Base-by-base conservation (phyloP, 2,888 invertebrate genomes). In the Luperina testacea region DNA sequence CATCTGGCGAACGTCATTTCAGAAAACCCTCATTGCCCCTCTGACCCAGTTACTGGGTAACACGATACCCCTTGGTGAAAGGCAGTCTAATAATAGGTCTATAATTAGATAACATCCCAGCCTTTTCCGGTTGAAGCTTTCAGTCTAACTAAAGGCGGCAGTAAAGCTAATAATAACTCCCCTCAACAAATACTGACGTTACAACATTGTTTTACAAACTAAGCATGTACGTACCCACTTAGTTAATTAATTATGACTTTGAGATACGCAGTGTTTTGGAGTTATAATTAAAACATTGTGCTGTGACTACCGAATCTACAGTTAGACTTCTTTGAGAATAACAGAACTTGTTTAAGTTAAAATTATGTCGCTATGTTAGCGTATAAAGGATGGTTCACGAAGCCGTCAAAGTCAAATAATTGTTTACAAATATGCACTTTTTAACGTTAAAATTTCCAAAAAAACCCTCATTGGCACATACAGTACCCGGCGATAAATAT, bases 261-360 rank as follows among this genome's bases (percentile, higher is more conserved):
- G 82, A 80, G 53, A 57, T 61, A 61, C 59, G n/a, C 75, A 45
- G 45, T 20, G 51, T 80, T 80, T 68, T 68, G 61, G 61, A 82
- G 67, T 82, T 82, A 63, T 80, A 68, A 80, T 80, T 80, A 82
- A 80, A 82, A 75, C 24, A 32, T 53, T 68, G 82, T 63, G 80
- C 68, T 63, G 7, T 51, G 67, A 80, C 74, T 74, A 45, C 48
- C 17, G 53, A 4, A 17, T 11, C 20, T 65, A n/a, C 63, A 82
- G 32, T 80, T 45, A 27, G 24, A 20, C 15, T 45, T 5, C 20
- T 32, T n/a, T 32, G 67, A 17, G n/a, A 20, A 32, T 32, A 42
- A 65, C 32, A 20, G 27, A 80, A 27, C 20, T 64, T 80, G 45
- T 80, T 48, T 17, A 64, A 17, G 72, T 59, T 57, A 11, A 45